These are phyloP conservation scores for Frankliniella fusca DNA, from an alignment of 2,888 invertebrate species.

Conservation along the genomic window DNA sequence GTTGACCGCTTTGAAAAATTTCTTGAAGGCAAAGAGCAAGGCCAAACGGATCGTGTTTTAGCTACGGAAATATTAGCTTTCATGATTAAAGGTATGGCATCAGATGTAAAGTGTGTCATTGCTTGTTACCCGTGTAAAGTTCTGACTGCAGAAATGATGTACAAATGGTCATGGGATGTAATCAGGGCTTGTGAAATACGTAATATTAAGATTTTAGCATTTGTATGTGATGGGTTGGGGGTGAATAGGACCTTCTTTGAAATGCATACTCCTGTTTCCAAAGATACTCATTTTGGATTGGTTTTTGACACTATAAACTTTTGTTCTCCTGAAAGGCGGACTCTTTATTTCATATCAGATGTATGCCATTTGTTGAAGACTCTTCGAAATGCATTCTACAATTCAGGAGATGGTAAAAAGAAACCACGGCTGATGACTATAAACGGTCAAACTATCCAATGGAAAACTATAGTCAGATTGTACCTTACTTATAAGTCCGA, in stretches of 20 bases:
- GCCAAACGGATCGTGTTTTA: neutral
- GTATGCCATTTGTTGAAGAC: neutral
- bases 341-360: neutral
- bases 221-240: too few species aligned
- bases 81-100: neutral
- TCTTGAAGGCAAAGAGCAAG: neutral
- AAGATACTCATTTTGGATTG: neutral
- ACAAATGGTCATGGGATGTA: neutral
- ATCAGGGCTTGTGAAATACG: too few species aligned
- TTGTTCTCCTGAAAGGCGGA: neutral
- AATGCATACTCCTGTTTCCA: neutral
- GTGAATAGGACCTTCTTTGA: neutral
- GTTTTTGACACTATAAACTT: neutral
- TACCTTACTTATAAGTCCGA: neutral
- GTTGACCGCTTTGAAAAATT: neutral
- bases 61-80: neutral
- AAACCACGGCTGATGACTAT: neutral
- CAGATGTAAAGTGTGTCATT: neutral
- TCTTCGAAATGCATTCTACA: neutral
- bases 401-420: neutral
- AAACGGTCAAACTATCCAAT: too few species aligned
- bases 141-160: neutral
- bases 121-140: neutral
- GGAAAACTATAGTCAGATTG: neutral
- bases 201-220: too few species aligned